Percentiles rank a stretch among this genome's conserved stretches.
Conservation (phyloP, 2,797 vertebrate genomes). For the Sphenopsis melanotis region DNA sequence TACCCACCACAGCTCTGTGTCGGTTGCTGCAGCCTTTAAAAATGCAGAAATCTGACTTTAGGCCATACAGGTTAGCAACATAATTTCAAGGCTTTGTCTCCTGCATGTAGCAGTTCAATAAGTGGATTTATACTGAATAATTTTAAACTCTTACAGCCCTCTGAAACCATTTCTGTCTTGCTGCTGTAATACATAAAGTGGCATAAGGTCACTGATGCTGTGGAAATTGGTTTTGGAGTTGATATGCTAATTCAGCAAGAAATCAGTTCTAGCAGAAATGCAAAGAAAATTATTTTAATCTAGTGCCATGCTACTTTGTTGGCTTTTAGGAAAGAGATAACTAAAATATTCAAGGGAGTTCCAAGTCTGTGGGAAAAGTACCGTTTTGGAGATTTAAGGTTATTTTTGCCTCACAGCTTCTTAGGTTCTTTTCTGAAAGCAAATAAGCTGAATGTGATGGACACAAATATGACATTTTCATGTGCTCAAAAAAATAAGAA, state of each 20-base stretch:
- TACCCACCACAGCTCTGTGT: not conserved
- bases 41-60: not conserved
- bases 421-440: not conserved
- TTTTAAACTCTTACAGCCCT: not conserved
- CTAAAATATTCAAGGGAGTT: not conserved
- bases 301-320: not conserved
- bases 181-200: not conserved
- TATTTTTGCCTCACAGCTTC: not conserved
- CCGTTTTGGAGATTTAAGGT: not conserved
- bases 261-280: not conserved
- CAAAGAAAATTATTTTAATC: not conserved
- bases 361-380: not conserved
- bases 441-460: not conserved
- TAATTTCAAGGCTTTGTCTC: not conserved
- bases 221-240: not conserved
- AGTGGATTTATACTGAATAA: not conserved
- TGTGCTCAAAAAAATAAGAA: not conserved
- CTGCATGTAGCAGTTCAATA: not conserved
- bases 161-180: not conserved
- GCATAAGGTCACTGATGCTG: not conserved
- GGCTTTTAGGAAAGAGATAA: not conserved
- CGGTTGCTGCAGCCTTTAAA: not conserved
- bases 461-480: not conserved
- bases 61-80: not conserved
- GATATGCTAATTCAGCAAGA: conserved; percentile 7